Percentiles rank a stretch among this genome's conserved stretches.
These are phyloP conservation scores for Rattus rattus DNA, from an alignment of 2,113 vertebrate genomes.

Conservation along the genomic window DNA sequence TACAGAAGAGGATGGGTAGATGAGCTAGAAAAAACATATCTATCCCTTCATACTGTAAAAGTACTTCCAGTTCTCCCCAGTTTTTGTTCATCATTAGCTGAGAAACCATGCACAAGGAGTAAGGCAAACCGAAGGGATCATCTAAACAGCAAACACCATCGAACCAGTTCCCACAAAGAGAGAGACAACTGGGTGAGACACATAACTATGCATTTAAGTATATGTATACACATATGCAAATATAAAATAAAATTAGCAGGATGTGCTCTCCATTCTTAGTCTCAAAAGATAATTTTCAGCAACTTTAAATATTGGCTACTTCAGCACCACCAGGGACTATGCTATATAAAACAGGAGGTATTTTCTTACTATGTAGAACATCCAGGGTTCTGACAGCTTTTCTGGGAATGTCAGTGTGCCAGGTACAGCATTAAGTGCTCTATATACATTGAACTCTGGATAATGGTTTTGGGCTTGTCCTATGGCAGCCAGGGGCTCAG, in stretches of 20 bases:
- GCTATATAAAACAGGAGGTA: neutral
- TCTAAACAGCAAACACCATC: neutral
- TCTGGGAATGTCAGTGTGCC: neutral
- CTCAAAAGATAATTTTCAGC: constrained; percentile 10
- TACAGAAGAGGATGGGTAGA: neutral
- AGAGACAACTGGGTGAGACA: neutral
- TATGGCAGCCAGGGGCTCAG: neutral
- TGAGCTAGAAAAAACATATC: neutral
- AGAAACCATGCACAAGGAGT: neutral
- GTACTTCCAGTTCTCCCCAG: constrained; percentile 9
- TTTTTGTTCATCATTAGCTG: neutral
- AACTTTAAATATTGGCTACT: neutral
- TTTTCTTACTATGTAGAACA: neutral
- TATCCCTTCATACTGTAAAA: neutral
- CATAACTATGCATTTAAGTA: neutral
- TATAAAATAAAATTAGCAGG: neutral
- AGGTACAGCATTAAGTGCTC: neutral
- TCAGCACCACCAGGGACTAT: neutral
- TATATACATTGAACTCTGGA: neutral
- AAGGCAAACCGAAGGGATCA: constrained; percentile 15
- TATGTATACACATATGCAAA: neutral
- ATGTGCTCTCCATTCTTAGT: neutral
- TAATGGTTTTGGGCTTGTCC: neutral
- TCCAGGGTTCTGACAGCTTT: neutral
- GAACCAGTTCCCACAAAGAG: constrained; percentile 36